Conservation (phyloP, 64 coral and sea anemone genomes). For the Actinia equina region DNA sequence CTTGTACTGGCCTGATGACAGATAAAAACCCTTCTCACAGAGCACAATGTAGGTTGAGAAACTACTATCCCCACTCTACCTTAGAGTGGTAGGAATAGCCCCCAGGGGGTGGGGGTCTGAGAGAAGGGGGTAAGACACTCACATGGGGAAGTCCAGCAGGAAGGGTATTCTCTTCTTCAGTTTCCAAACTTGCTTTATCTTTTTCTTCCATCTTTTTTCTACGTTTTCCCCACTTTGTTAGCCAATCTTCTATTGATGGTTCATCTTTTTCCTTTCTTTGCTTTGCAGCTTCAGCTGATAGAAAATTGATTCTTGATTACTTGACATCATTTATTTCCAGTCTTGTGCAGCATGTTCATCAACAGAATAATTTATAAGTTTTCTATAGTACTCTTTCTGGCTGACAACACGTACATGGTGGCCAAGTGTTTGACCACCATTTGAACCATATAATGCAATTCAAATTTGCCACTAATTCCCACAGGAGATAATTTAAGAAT, state of each 20-base stretch:
- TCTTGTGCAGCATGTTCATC: too few species aligned
- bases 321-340: too few species aligned
- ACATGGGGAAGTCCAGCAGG: slow-evolving; percentile 74
- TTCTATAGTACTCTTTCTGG: too few species aligned
- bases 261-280: not conserved
- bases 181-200: slow-evolving; percentile 4
- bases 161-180: slow-evolving; percentile 22
- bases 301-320: not conserved
- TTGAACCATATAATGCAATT: too few species aligned
- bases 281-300: slow-evolving; percentile 6
- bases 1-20: too few species aligned
- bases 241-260: slow-evolving; percentile 71
- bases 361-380: too few species aligned
- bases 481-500: too few species aligned
- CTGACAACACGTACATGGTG: too few species aligned
- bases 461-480: too few species aligned
- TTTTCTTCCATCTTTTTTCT: slow-evolving; percentile 51
- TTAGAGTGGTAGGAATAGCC: slow-evolving; percentile 53
- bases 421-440: too few species aligned
- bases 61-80: slow-evolving; percentile 77
- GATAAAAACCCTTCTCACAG: too few species aligned
- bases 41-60: too few species aligned
- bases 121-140: slow-evolving; percentile 71
- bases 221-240: slow-evolving; percentile 72
- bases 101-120: slow-evolving; percentile 77